Evolutionary conservation across 2,113 vertebrate species (phyloP), one percentile per base, ranked within the genome.

Genomic region (Leptodactylus fuscus): DNA sequence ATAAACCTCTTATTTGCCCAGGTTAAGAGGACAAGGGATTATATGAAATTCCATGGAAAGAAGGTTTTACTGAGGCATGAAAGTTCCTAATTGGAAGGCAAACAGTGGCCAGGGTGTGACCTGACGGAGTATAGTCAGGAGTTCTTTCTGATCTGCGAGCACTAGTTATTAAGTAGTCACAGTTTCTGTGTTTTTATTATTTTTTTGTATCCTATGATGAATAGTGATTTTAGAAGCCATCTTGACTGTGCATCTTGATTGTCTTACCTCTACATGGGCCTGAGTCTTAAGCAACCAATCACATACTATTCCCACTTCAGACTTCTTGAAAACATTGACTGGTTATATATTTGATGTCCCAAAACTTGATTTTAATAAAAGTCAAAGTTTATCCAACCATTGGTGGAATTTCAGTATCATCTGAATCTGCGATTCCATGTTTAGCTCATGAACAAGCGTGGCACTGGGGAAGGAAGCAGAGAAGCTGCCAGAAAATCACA

Each of bases 11-110:
- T 75, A 75, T 48, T 75, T 75, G n/a, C 41, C 41, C n/a, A 48
- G 46, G 41, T 48, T 75, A 75, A 75, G 71, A 75, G 71, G 71
- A 75, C 44, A 75, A 15, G n/a, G 41, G 70, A 75, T 75, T 48
- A 75, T 75, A 49, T 29, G 71, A 48, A 75, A 29, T 75, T 48
- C 41, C 71, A 75, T 48, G 46, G 12, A 75, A 75, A 67, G 29
- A 27, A 48, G 41, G 44, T 48, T 29, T 75, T 49, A 49, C 44
- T 29, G 24, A 48, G 49, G 41, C 71, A 49, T 48, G 41, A 16
- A 46, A 48, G 46, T 48, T 75, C 71, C 44, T 48, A 75, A 49
- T 75, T 75, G 71, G 44, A 29, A 27, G 41, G 27, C 71, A 75
- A 48, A 75, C 71, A 16, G 46, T 49, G 70, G n/a, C 20, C 46